Conservation (phyloP, 2,888 invertebrate species). For the Xylota segnis region DNA sequence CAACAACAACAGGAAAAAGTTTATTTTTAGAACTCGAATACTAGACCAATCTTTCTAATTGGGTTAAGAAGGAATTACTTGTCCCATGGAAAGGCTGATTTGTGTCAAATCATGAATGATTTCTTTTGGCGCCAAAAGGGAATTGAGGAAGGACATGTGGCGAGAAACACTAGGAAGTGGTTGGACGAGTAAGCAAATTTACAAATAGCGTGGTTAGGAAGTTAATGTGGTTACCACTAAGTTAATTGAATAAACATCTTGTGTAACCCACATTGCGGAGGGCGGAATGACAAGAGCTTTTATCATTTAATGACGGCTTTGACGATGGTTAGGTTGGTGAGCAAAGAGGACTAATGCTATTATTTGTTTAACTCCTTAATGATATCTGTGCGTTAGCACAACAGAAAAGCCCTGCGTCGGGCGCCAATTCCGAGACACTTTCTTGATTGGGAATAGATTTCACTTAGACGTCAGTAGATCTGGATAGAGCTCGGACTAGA, state of each 20-base stretch:
- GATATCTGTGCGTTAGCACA: too few species aligned
- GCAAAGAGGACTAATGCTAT: too few species aligned
- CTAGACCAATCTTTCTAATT: constrained; percentile 59
- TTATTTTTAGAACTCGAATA: constrained; percentile 45
- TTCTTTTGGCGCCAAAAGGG: constrained; percentile 45
- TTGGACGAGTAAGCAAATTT: constrained; percentile 27
- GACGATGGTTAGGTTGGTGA: too few species aligned
- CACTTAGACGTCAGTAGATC: too few species aligned
- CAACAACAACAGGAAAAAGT: constrained; percentile 14
- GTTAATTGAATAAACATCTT: constrained; percentile 13
- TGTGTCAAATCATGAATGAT: constrained; percentile 45
- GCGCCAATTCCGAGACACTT: too few species aligned
- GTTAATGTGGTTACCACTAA: constrained; percentile 15
- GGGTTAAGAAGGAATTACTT: constrained; percentile 51
- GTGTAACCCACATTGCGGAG: neutral
- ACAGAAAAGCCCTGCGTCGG: too few species aligned
- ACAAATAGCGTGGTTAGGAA: constrained; percentile 38
- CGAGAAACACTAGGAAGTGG: neutral
- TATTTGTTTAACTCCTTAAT: too few species aligned
- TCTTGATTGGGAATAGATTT: too few species aligned
- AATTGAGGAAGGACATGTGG: constrained; percentile 23
- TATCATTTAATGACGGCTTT: too few species aligned
- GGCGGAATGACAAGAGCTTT: too few species aligned
- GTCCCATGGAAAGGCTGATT: constrained; percentile 11
- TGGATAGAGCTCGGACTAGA: too few species aligned